These are phyloP conservation scores for Ceryle rudis DNA, from an alignment of 2,797 vertebrate species.

Conservation along the genomic window DNA sequence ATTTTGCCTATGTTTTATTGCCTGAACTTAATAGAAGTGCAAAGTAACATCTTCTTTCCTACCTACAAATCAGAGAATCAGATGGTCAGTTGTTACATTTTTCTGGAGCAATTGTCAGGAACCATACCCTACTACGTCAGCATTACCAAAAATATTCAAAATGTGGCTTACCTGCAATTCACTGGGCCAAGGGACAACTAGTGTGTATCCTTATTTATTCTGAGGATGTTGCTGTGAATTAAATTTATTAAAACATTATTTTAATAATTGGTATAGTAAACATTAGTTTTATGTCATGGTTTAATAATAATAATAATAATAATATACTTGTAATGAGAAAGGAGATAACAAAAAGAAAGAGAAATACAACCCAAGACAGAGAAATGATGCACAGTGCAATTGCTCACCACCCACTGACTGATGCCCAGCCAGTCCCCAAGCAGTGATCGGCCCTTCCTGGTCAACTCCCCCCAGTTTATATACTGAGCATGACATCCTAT, in stretches of 20 bases:
- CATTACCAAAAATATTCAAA: neutral
- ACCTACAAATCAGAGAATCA: neutral
- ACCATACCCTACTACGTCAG: neutral
- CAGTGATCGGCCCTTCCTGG: neutral
- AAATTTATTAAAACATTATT: constrained; percentile 4
- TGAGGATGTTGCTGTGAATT: neutral
- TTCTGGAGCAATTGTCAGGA: neutral
- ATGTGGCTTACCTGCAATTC: neutral
- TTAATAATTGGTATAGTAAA: neutral
- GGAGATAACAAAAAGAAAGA: neutral
- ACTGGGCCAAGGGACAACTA: neutral
- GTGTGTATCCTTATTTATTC: neutral
- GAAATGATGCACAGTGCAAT: neutral
- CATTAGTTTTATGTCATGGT: neutral
- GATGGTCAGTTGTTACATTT: neutral
- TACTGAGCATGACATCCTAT: neutral
- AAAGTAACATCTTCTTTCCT: neutral
- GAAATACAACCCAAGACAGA: neutral
- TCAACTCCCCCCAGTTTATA: too few species aligned
- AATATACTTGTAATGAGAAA: neutral
- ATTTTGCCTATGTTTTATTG: neutral
- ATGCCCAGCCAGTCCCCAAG: neutral
- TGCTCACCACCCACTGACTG: neutral
- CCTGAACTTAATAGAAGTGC: neutral
- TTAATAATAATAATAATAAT: neutral